phyloP scores from a whole-genome alignment of 2,888 invertebrate genomes.

The Meta bourneti region DNA sequence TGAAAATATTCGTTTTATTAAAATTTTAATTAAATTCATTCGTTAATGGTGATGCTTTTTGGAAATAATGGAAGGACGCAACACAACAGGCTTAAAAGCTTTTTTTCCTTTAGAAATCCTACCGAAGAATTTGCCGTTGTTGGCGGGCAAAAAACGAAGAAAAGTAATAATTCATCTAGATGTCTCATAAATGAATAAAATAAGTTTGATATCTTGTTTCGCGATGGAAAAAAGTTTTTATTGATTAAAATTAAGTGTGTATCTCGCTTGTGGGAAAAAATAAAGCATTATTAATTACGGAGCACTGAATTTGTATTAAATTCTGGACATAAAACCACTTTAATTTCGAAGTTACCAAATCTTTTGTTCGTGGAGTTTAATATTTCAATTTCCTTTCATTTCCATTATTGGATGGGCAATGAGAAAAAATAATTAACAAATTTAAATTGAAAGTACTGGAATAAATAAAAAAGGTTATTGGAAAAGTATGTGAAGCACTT shows the following conservation, averaged over 20 bases:
- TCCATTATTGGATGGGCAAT: background rate
- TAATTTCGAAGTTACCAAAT: background rate
- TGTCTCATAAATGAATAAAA: background rate
- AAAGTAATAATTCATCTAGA: background rate
- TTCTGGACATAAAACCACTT: background rate
- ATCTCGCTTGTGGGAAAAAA: background rate
- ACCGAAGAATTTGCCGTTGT: background rate
- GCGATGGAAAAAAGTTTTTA: background rate
- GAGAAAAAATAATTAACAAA: background rate
- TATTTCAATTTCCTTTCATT: background rate
- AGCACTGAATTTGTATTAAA: conserved; percentile 19
- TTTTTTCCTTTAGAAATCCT: background rate
- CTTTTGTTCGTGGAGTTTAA: background rate
- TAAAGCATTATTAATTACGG: conserved; percentile 16
- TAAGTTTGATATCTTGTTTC: conserved; percentile 1
- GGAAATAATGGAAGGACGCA: background rate
- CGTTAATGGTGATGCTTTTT: background rate
- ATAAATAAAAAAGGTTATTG: too few relatives aligned
- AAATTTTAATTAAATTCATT: background rate
- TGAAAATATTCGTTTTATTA: background rate
- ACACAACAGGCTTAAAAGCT: background rate
- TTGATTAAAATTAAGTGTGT: background rate
- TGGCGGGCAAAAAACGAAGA: background rate
- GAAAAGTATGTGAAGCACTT: too few relatives aligned
- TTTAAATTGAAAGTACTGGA: background rate